Evolutionary conservation across 2,113 vertebrate genomes (phyloP), one percentile per base, ranked within the genome.

Genomic region (Hemichromis elongatus): DNA sequence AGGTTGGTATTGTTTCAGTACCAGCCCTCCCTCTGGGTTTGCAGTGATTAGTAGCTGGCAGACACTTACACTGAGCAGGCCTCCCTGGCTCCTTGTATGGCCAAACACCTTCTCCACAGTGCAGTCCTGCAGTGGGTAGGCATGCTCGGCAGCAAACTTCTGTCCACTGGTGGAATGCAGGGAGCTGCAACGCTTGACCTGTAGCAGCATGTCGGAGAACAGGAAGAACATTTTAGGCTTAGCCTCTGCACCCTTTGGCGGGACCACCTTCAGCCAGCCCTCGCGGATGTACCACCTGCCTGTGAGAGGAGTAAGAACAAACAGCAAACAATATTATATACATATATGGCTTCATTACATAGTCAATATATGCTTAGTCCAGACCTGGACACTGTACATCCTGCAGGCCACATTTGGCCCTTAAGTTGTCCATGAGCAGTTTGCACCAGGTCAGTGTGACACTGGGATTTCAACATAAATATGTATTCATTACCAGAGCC

Each of bases 151-250:
- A 1, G 33, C 83, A 86, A 97, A 95, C 93, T 95, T 97, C 92
- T 96, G 95, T 61, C 93, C 78, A 40, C 87, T 91, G 91, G 89
- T 90, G 77, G 93, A 95, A 88, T 95, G 94, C 83, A 97, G 85
- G 0, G 96, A 87, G 75, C 97, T 94, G 84, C 97, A 97, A 26
- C 93, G 97, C 57, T 96, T 97, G 30, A 97, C 91, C 90, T 97
- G 94, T 77, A 98, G 90, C 52, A 99, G 96, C 87, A 97, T 88
- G 77, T 99, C 99, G 0, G 98, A 98, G 94, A 99, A 99, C 70
- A 99, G 96, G 93, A 96, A 97, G 94, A 98, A 98, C 97, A 93
- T 89, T 93, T 96, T 97, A 21, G 93, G 96, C 77, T 97, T 97
- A 18, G 89, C 93, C 11, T 95, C 97, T 9, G 95, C 89, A 30